A percentile compares a stretch with the other conserved stretches of the same genome.
phyloP scores from a whole-genome alignment of 37 sponge, comb jelly and placozoan genomes.

The Petrosia ficiformis region DNA sequence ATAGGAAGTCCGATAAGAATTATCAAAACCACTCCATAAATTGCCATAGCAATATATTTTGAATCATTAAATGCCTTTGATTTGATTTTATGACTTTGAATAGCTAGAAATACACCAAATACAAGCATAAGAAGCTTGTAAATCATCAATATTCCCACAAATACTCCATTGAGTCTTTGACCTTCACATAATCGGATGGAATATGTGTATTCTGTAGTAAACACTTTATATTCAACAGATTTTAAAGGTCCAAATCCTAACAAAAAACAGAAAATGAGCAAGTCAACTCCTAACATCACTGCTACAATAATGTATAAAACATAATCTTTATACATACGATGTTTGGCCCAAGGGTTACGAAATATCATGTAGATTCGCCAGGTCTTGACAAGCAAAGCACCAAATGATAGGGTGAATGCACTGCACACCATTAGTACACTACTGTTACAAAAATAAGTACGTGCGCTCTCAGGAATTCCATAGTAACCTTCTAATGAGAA shows the following conservation, averaged over 20 bases:
- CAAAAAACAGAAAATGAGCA: conserved; percentile 11
- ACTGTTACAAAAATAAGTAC: conserved; percentile 17
- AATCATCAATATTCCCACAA: background rate
- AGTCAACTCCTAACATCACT: conserved; percentile 3
- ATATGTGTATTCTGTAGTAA: no score
- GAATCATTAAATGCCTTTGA: conserved; percentile 20
- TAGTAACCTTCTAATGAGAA: no score
- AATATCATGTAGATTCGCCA: conserved; percentile 25
- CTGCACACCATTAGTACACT: background rate
- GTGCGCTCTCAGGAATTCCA: no score
- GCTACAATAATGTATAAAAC: conserved; percentile 7
- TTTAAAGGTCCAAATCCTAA: no score
- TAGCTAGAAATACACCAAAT: conserved; percentile 25
- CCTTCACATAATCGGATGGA: no score
- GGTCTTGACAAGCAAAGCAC: conserved; percentile 25
- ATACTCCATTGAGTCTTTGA: no score
- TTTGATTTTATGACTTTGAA: conserved; percentile 23
- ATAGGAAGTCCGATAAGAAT: conserved; percentile 15
- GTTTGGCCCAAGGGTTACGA: conserved; percentile 23
- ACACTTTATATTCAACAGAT: no score
- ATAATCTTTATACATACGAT: conserved; percentile 17
- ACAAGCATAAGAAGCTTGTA: conserved; percentile 13
- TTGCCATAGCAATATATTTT: conserved; percentile 23
- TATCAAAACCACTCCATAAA: conserved; percentile 10
- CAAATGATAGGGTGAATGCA: conserved; percentile 36